Evolutionary conservation across 2,797 vertebrate species (phyloP).

Genomic region (Apogon hyalosoma): DNA sequence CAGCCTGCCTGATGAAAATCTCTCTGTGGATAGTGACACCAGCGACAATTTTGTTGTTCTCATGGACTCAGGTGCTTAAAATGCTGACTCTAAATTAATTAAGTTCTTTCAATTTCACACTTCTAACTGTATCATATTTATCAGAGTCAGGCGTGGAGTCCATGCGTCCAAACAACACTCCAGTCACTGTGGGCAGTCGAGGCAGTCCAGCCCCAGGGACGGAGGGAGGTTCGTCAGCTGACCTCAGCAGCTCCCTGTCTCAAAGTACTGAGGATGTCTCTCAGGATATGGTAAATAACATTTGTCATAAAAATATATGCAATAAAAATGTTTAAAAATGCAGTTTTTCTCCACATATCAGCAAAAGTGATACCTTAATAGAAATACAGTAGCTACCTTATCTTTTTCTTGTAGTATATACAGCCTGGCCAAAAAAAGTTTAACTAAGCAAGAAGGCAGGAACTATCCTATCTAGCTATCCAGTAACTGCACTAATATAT

Average conservation of each 20-base stretch:
- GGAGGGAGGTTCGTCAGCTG: conserved; percentile 86
- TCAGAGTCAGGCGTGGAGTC: conserved; percentile 89
- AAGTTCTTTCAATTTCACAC: not conserved
- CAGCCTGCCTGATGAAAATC: conserved; percentile 90
- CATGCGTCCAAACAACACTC: conserved; percentile 77
- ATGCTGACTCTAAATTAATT: not conserved
- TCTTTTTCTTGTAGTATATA: too few relatives aligned
- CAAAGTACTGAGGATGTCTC: conserved; percentile 87
- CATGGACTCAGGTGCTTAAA: conserved; percentile 87
- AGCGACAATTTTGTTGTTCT: conserved; percentile 92
- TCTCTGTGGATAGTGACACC: conserved; percentile 92
- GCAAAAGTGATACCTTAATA: not conserved
- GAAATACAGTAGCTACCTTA: too few relatives aligned
- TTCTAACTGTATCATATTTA: conserved; percentile 28
- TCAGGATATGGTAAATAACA: conserved; percentile 85
- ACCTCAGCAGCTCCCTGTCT: conserved; percentile 90
- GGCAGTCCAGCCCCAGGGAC: conserved; percentile 80
- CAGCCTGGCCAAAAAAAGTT: too few relatives aligned
- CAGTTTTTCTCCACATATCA: not conserved
- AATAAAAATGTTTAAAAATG: not conserved
- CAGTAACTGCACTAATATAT: too few relatives aligned
- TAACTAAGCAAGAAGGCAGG: too few relatives aligned
- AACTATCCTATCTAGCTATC: too few relatives aligned
- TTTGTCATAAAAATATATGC: not conserved
- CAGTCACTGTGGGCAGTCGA: conserved; percentile 58